These are phyloP conservation scores for Streptopelia turtur DNA, from an alignment of 2,797 vertebrate genomes.

Conservation along the genomic window DNA sequence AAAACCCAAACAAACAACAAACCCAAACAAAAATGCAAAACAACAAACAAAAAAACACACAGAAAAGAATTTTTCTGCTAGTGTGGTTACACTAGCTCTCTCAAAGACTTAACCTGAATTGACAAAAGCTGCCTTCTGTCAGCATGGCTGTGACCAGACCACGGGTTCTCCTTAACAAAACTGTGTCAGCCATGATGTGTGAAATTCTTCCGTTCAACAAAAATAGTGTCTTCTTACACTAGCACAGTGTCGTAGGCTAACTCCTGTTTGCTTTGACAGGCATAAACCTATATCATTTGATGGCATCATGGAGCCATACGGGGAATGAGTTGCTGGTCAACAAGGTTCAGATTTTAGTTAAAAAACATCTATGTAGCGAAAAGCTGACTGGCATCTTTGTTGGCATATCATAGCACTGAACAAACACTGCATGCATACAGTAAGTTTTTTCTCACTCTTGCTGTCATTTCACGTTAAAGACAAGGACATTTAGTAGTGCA, in stretches of 20 bases:
- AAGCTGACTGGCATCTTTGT: constrained; percentile 38
- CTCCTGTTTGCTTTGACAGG: constrained; percentile 29
- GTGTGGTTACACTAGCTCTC: background rate
- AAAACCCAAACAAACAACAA: too few species aligned
- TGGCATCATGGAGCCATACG: background rate
- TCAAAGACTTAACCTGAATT: background rate
- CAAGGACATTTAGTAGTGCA: background rate
- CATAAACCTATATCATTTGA: constrained; percentile 8
- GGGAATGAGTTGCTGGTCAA: background rate
- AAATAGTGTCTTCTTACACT: constrained; percentile 13
- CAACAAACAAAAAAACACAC: background rate
- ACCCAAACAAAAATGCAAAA: too few species aligned
- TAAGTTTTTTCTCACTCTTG: background rate
- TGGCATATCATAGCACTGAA: background rate
- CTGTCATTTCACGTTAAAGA: background rate
- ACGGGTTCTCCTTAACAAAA: constrained; percentile 18
- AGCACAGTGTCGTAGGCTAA: background rate
- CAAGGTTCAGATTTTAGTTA: background rate
- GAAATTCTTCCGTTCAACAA: constrained; percentile 7
- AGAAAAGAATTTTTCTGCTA: background rate
- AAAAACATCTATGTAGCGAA: background rate
- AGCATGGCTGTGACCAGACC: background rate
- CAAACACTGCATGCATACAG: constrained; percentile 22
- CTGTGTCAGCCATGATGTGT: background rate
- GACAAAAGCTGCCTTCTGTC: constrained; percentile 28